A percentile compares a stretch with the other conserved stretches of the same genome.
These are phyloP conservation scores for Zonotrichia albicollis DNA, from an alignment of 2,797 vertebrate genomes.

Conservation along the genomic window DNA sequence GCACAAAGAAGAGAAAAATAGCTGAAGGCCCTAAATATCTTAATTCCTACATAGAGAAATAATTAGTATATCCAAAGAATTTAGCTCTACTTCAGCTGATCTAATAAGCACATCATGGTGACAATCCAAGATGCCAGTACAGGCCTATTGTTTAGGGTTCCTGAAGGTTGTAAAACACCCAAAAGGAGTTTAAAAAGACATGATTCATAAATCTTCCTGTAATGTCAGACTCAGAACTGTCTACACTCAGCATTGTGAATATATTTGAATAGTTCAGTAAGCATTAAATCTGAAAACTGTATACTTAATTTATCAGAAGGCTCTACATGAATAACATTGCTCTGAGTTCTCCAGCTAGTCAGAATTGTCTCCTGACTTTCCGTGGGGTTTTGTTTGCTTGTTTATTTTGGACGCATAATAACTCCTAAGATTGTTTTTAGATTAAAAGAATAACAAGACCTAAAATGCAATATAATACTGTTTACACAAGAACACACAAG, in stretches of 20 bases:
- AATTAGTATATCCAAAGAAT: neutral
- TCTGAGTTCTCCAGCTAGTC: neutral
- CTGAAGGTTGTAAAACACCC: neutral
- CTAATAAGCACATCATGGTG: neutral
- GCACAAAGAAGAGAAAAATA: neutral
- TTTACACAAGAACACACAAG: neutral
- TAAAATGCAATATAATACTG: neutral
- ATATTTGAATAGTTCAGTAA: neutral
- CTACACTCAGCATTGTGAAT: neutral
- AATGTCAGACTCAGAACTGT: neutral
- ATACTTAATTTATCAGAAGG: neutral
- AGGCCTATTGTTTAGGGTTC: neutral
- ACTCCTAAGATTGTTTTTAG: neutral
- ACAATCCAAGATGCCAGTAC: neutral
- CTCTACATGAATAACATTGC: neutral
- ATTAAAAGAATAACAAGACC: neutral
- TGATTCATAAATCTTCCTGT: neutral
- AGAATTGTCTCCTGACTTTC: neutral
- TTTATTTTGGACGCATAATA: neutral
- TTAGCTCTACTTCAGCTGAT: neutral
- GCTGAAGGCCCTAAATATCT: neutral
- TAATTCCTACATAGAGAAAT: neutral
- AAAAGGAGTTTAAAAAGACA: neutral
- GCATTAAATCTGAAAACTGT: neutral
- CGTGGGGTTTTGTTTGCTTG: neutral